Conservation (phyloP, 2,888 invertebrate genomes). For the Sphaeridia pumilis region DNA sequence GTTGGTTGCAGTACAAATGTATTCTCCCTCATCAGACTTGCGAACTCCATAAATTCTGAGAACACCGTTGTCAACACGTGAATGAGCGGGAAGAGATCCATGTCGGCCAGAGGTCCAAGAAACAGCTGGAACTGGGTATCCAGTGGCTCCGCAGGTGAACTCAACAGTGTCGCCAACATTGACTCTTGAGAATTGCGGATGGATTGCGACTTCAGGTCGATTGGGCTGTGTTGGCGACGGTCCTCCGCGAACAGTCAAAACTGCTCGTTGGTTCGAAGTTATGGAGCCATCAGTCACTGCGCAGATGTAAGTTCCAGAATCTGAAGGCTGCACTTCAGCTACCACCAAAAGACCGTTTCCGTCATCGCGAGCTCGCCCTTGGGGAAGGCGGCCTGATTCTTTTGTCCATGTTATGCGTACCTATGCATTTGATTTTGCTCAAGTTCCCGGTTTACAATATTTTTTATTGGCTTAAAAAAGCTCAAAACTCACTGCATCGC, state of each 20-base stretch:
- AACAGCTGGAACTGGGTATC: conserved; percentile 60
- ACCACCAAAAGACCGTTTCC: conserved; percentile 62
- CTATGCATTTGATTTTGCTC: too few species aligned
- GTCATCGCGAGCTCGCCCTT: conserved; percentile 54
- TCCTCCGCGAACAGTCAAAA: conserved; percentile 65
- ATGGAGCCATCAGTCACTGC: conserved; percentile 62
- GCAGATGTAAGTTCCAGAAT: conserved; percentile 82
- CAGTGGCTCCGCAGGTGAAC: conserved; percentile 59
- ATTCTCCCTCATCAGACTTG: conserved; percentile 65
- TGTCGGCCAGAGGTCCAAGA: conserved; percentile 52
- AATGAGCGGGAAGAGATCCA: conserved; percentile 36
- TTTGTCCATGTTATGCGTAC: conserved; percentile 64
- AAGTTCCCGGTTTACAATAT: too few species aligned
- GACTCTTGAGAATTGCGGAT: conserved; percentile 50
- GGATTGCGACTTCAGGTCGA: conserved; percentile 45
- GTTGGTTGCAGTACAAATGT: conserved; percentile 70
- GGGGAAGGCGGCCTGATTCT: conserved; percentile 59
- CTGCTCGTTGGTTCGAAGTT: conserved; percentile 55
- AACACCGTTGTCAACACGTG: conserved; percentile 44
- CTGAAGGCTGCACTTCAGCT: conserved; percentile 60
- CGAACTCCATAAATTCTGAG: conserved; percentile 58
- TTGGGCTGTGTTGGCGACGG: conserved; percentile 42
- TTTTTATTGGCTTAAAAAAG: too few species aligned
- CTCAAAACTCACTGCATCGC: conserved; percentile 18
- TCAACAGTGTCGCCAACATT: conserved; percentile 62